phyloP scores from a whole-genome alignment of 2,888 invertebrate species.

The Cactoblastis cactorum region DNA sequence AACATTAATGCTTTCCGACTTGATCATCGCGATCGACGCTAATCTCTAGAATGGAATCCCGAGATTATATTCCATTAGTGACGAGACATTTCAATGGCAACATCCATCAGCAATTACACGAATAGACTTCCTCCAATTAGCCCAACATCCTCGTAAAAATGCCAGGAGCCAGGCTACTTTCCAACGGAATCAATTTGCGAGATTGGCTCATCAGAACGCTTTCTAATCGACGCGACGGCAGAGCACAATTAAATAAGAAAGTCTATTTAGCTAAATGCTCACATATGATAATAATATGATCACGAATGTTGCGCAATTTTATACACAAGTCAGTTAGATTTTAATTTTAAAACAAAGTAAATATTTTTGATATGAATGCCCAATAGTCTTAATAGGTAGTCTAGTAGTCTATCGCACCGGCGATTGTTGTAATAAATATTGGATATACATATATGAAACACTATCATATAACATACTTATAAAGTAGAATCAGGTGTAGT shows the following conservation, averaged over 20 bases:
- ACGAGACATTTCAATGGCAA: conserved; percentile 16
- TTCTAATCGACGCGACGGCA: conserved; percentile 67
- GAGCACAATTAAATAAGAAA: conserved; percentile 51
- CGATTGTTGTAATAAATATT: too few species aligned
- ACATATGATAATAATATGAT: conserved; percentile 13
- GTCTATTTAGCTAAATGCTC: conserved; percentile 27
- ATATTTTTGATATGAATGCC: too few species aligned
- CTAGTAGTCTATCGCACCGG: too few species aligned
- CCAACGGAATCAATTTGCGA: conserved; percentile 71
- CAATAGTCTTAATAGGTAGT: too few species aligned
- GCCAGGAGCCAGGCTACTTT: conserved; percentile 61
- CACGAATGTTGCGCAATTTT: conserved; percentile 16
- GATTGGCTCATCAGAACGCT: conserved; percentile 74
- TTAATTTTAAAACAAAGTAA: background rate
- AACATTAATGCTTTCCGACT: background rate
- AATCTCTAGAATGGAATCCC: background rate
- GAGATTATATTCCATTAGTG: background rate
- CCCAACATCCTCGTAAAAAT: conserved; percentile 57
- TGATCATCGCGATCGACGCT: background rate
- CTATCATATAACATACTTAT: too few species aligned
- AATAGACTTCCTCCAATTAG: conserved; percentile 59
- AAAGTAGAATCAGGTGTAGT: too few species aligned
- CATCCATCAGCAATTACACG: conserved; percentile 20
- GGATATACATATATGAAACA: too few species aligned
- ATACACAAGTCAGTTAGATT: background rate